phyloP scores from a whole-genome alignment of 2,113 vertebrate genomes.

The Egretta garzetta region DNA sequence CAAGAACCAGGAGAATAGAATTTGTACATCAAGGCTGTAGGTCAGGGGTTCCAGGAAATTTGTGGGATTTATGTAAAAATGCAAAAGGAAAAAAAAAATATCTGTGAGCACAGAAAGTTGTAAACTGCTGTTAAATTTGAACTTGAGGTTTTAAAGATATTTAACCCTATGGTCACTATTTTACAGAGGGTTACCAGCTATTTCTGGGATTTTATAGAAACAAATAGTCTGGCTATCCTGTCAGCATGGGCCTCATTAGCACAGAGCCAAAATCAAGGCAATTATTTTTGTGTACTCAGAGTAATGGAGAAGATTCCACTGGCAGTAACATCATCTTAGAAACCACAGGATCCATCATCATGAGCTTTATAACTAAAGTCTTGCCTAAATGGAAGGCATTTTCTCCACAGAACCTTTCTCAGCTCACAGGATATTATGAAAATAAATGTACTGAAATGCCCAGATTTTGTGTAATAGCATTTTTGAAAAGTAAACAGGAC shows the following conservation, averaged over 20 bases:
- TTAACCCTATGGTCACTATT: background rate
- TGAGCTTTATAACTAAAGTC: background rate
- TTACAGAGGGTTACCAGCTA: background rate
- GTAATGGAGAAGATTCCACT: background rate
- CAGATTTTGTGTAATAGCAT: background rate
- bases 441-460: background rate
- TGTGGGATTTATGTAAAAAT: background rate
- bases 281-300: background rate
- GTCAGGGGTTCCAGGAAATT: background rate
- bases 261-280: background rate
- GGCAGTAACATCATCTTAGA: background rate
- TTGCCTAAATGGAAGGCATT: background rate
- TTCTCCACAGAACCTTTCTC: background rate
- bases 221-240: background rate
- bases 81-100: background rate
- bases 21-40: background rate
- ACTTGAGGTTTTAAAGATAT: background rate
- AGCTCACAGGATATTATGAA: background rate
- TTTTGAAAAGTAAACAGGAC: background rate
- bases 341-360: background rate
- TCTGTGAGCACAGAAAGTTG: background rate
- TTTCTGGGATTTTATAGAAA: background rate
- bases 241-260: background rate
- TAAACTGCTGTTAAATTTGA: background rate
- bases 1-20: background rate